phyloP scores from a whole-genome alignment of 2,113 vertebrate species.

The Melanotaenia duboulayi region DNA sequence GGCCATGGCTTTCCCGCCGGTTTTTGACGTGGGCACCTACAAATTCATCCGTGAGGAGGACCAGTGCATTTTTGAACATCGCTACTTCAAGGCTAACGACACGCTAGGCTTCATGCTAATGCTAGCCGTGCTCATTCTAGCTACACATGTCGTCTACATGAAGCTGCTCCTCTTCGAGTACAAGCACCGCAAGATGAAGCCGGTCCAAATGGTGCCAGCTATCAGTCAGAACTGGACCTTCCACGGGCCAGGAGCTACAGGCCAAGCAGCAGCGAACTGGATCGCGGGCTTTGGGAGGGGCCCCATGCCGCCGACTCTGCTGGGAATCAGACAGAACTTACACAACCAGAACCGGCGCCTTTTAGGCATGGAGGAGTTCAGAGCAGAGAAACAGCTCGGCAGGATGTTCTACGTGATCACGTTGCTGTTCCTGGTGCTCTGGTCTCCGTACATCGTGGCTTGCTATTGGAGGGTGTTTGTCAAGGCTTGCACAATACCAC shows the following conservation, averaged over 20 bases:
- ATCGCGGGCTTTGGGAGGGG: conserved; percentile 95
- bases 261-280: conserved; percentile 97
- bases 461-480: conserved; percentile 94
- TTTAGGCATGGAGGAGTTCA: conserved; percentile 95
- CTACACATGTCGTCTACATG: conserved; percentile 92
- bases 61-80: conserved; percentile 96
- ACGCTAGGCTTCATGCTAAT: conserved; percentile 96
- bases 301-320: conserved; percentile 93
- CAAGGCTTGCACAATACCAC: conserved; percentile 87
- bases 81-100: conserved; percentile 93
- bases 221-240: conserved; percentile 99
- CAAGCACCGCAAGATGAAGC: conserved; percentile 97
- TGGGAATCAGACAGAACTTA: conserved; percentile 91
- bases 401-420: conserved; percentile 98
- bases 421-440: conserved; percentile 91
- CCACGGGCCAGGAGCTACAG: conserved; percentile 94
- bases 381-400: conserved; percentile 95
- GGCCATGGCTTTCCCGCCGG: conserved; percentile 95
- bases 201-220: conserved; percentile 93
- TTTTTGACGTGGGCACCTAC: conserved; percentile 94
- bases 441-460: conserved; percentile 94
- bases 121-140: conserved; percentile 90
- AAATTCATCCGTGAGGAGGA: conserved; percentile 93
- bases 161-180: conserved; percentile 97
- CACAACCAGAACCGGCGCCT: conserved; percentile 91